phyloP scores from a whole-genome alignment of 2,888 invertebrate species.

The Mellilla xanthometata region DNA sequence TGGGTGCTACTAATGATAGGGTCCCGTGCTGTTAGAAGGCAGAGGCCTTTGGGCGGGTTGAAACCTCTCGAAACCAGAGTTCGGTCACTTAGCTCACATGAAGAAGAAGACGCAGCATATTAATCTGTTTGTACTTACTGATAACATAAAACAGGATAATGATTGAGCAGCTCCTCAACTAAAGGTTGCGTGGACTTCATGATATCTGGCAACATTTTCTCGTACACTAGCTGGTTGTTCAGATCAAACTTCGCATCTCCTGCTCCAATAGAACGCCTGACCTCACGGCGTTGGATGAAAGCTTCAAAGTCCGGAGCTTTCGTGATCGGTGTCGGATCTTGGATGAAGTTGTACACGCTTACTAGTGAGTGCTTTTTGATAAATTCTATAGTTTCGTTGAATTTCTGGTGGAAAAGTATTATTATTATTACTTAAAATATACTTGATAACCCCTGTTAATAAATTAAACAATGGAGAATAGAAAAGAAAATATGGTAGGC shows the following conservation, averaged over 20 bases:
- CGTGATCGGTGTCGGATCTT: slow-evolving; percentile 30
- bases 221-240: slow-evolving; percentile 79
- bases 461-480: too few species aligned
- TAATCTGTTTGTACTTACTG: slow-evolving; percentile 37
- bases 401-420: slow-evolving; percentile 40
- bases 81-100: too few species aligned
- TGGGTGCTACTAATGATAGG: too few species aligned
- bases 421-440: neutral
- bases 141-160: slow-evolving; percentile 87
- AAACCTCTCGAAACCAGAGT: too few species aligned
- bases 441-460: too few species aligned
- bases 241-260: slow-evolving; percentile 57
- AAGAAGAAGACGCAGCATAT: too few species aligned
- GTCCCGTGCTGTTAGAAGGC: too few species aligned
- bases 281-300: slow-evolving; percentile 55
- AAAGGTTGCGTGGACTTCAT: slow-evolving; percentile 86
- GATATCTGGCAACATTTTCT: slow-evolving; percentile 84
- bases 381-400: slow-evolving; percentile 57
- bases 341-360: slow-evolving; percentile 45
- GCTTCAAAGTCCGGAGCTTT: slow-evolving; percentile 34
- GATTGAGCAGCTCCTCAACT: slow-evolving; percentile 80
- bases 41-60: too few species aligned
- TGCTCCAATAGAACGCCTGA: slow-evolving; percentile 64
- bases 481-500: too few species aligned
- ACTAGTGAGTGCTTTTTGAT: slow-evolving; percentile 49